Evolutionary conservation across 2,888 invertebrate genomes (phyloP), one percentile per base, ranked within the genome.

Genomic region (Xanthorhoe spadicearia): DNA sequence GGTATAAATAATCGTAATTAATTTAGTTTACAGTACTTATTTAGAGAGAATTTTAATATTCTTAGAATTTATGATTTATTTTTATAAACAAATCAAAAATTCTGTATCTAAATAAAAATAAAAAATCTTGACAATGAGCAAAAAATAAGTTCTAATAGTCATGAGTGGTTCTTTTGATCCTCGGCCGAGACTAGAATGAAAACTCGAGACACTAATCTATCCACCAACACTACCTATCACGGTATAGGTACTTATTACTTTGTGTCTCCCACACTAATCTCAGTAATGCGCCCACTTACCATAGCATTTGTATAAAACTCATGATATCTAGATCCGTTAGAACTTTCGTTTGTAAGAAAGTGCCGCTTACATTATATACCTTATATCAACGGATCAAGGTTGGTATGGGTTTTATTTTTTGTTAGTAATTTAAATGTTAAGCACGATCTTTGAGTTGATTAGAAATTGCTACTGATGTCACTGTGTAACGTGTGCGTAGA

Each of bases 391-490:
- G 65, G 2, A 8, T 18, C 19, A 65, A 65, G 48, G 71, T 64
- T 38, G 19, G 46, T 49, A 38, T 54, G 49, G 28, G 55, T 38
- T 43, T 53, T 15, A 10, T 13, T 49, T 58, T 63, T 60, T 62
- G 64, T 50, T n/a, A 48, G 51, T 71, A 48, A 83, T 87, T 80
- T 80, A 71, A 79, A 89, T 88, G 82, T 81, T 70, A 78, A 73
- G 79, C 88, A 89, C 88, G 89, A 70, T 74, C 68, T 63, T 59
- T 52, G 51, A 28, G 69, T 85, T 85, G 87, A 87, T 89, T 89
- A 89, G 89, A 89, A 90, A 90, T 83, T 86, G 84, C 81, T 77
- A 79, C 71, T 88, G 87, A 89, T 88, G 89, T 90, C 88, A 88
- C 76, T 78, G 56, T 56, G 68, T 66, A 58, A 51, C 54, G 50